phyloP scores from a whole-genome alignment of 2,888 invertebrate species.

The Drosophila longiperda region DNA sequence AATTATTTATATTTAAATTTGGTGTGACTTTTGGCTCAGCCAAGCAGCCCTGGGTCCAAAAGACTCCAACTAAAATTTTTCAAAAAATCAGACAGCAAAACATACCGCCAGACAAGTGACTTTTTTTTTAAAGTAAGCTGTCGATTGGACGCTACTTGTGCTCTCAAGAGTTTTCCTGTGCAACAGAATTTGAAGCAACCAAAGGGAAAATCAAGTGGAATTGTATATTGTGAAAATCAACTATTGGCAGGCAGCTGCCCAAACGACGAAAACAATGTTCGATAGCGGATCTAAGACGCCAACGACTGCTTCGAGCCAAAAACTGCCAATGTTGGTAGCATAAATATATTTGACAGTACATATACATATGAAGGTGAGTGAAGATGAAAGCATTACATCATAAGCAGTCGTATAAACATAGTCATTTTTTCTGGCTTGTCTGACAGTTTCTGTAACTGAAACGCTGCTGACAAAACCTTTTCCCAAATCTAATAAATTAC shows the following conservation, averaged over 20 bases:
- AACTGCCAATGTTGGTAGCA: slow-evolving; percentile 51
- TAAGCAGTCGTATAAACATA: slow-evolving; percentile 51
- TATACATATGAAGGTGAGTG: not conserved
- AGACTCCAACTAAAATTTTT: not conserved
- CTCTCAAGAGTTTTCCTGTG: not conserved
- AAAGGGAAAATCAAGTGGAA: slow-evolving; percentile 74
- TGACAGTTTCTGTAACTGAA: slow-evolving; percentile 63
- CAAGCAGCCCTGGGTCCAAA: slow-evolving; percentile 5
- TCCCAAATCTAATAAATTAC: slow-evolving; percentile 72
- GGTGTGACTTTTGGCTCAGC: slow-evolving; percentile 54
- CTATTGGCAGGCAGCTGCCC: slow-evolving; percentile 77
- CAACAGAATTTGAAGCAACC: slow-evolving; percentile 45
- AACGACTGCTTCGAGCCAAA: slow-evolving; percentile 38
- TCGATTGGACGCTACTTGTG: slow-evolving; percentile 23
- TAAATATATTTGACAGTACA: slow-evolving; percentile 20
- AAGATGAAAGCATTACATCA: slow-evolving; percentile 71
- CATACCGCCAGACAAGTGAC: not conserved
- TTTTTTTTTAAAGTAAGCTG: slow-evolving; percentile 9
- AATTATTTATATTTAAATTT: slow-evolving; percentile 40
- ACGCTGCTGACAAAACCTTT: slow-evolving; percentile 69
- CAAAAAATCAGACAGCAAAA: slow-evolving; percentile 12
- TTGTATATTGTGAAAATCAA: slow-evolving; percentile 78
- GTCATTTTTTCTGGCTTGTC: slow-evolving; percentile 25
- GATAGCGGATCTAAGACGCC: slow-evolving; percentile 41
- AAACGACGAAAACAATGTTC: slow-evolving; percentile 72